Base-by-base conservation (phyloP, 1,140 invertebrate species). In the Hyposmocoma kahamanoa region DNA sequence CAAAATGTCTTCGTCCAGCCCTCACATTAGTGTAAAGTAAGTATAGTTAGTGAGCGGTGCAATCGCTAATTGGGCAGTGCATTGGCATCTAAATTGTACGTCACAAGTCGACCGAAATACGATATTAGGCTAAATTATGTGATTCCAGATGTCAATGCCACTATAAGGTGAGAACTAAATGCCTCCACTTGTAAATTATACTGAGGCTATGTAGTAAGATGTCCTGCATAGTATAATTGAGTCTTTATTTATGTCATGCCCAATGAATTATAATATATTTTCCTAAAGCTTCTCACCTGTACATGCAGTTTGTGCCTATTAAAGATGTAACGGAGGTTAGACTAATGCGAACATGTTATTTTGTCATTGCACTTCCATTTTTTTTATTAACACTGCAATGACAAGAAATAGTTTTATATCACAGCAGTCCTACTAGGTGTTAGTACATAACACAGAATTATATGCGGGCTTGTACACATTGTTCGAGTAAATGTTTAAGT, bases 281-380 rank as follows among this genome's bases (percentile, higher is more conserved):
- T 84, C 73, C 71, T 75, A 59, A 74, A 75, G 74, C 72, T 84
- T 76, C 65, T 71, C 67, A 67, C 64, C 51, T 64, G 58, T 60
- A 64, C 55, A 65, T 53, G 59, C 71, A 44, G 63, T 65, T 63
- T 72, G 74, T 84, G 80, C 78, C 80, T 69, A 57, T 67, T 56
- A 41, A 46, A 38, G 39, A 39, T 39, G 19, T 43, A 50, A 41
- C 42, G 41, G 42, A 48, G 15, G 22, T 45, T 43, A 44, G 34
- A 45, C 13, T 45, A 38, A 26, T 45, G 22, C 30, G 9, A 32
- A 32, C 39, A 46, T 65, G 59, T 69, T 67, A 53, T 68, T 55
- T 54, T 63, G 63, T 70, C 68, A 66, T 74, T 74, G 73, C 65
- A 47, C 42, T 66, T 70, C 55, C 62, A 68, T 60, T 66, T 45